Conservation (phyloP, 1,140 invertebrate species). For the Drosophila rhopaloa region DNA sequence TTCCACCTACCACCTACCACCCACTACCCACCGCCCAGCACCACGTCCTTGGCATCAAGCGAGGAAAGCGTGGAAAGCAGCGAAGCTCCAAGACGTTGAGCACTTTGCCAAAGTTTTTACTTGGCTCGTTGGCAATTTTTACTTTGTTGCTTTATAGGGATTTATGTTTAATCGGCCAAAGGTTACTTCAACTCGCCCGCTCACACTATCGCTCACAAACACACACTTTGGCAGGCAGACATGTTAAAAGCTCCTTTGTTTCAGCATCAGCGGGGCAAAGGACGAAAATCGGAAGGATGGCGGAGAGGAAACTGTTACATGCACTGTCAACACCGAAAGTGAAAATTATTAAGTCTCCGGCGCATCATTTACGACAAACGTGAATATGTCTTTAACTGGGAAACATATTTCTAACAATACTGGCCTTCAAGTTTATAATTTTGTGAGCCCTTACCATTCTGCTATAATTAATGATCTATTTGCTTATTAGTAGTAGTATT, state of each 20-base stretch:
- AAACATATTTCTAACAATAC: neutral
- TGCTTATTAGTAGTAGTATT: no score
- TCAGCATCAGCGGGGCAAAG: constrained; percentile 19
- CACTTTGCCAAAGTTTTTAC: constrained; percentile 80
- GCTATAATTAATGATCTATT: no score
- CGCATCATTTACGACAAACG: constrained; percentile 50
- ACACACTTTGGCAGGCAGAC: constrained; percentile 3
- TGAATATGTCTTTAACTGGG: constrained; percentile 27
- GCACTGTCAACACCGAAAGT: constrained; percentile 41
- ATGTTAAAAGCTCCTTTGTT: constrained; percentile 71
- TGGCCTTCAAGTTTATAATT: no score
- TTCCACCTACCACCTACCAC: neutral
- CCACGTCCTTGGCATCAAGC: constrained; percentile 59
- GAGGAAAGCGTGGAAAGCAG: constrained; percentile 37
- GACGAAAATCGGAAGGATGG: neutral
- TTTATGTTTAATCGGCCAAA: constrained; percentile 82
- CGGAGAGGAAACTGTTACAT: constrained; percentile 7
- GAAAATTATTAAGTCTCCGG: constrained; percentile 45
- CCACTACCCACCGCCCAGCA: constrained; percentile 2
- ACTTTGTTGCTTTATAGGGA: constrained; percentile 81
- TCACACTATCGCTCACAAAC: constrained; percentile 12
- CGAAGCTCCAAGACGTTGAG: constrained; percentile 57
- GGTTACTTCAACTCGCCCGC: constrained; percentile 51
- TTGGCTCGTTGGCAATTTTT: constrained; percentile 82
- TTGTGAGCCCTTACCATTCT: no score